A percentile compares a stretch with the other conserved stretches of the same genome.
Conservation (phyloP, 2,113 vertebrate genomes). For the Melierax canorus region DNA sequence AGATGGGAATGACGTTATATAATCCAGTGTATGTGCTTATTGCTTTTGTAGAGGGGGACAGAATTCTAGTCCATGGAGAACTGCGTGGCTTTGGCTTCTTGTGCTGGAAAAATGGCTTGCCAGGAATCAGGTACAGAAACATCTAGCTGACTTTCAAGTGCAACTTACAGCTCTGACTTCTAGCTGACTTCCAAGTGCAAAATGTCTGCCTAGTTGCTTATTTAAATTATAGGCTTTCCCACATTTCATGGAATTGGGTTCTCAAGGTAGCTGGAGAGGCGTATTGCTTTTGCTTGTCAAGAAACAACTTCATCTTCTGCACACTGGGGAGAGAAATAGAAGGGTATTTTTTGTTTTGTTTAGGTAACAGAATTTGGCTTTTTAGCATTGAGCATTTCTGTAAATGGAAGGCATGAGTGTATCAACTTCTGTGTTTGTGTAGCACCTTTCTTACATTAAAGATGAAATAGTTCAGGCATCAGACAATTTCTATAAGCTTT, state of each 20-base stretch:
- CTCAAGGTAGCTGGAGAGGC: not conserved
- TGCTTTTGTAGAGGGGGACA: conserved; percentile 67
- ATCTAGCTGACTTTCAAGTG: not conserved
- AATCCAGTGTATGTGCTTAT: not conserved
- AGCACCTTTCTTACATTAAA: not conserved
- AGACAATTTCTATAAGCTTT: not conserved
- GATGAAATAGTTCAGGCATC: not conserved
- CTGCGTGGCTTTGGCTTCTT: conserved; percentile 93
- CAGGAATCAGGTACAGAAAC: conserved; percentile 76
- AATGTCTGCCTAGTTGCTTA: not conserved
- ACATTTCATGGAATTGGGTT: not conserved
- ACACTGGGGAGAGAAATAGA: not conserved
- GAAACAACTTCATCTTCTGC: not conserved
- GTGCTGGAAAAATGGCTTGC: conserved; percentile 83
- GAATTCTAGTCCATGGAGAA: conserved; percentile 81
- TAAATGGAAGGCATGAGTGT: not conserved
- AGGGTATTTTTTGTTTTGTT: fast-evolving
- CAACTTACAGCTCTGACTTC: not conserved
- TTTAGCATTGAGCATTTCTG: not conserved
- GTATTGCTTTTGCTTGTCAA: not conserved
- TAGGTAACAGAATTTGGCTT: not conserved
- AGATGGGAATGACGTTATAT: not conserved
- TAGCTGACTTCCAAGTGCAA: not conserved
- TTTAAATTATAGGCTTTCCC: not conserved
- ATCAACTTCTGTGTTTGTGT: not conserved